Percentiles rank a stretch among this genome's conserved stretches.
phyloP scores from a whole-genome alignment of 2,888 invertebrate genomes.

The Ophioninae sp. region DNA sequence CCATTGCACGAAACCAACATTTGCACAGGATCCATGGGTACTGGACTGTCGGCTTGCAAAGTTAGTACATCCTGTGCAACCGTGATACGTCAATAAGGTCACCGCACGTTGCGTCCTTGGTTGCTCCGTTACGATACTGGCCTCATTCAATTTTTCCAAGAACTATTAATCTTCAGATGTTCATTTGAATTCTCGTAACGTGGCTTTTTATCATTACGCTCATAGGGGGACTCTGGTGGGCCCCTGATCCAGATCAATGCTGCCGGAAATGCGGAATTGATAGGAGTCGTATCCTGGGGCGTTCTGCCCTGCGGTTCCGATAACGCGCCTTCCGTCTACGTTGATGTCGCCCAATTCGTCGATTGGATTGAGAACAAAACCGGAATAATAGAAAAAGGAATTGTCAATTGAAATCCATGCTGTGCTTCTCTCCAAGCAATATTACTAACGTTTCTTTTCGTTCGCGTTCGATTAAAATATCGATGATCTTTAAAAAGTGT shows the following conservation, averaged over 20 bases:
- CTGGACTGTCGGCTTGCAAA: slow-evolving; percentile 46
- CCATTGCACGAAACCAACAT: slow-evolving; percentile 70
- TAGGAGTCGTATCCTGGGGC: slow-evolving; percentile 83
- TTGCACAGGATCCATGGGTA: slow-evolving; percentile 68
- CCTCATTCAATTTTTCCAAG: not conserved
- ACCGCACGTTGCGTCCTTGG: not conserved
- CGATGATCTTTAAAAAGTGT: not conserved
- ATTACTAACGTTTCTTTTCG: not conserved
- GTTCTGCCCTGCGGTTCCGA: slow-evolving; percentile 80
- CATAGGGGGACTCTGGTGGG: slow-evolving; percentile 83
- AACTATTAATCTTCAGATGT: not conserved
- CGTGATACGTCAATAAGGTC: not conserved
- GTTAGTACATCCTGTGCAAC: slow-evolving; percentile 33
- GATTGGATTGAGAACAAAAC: slow-evolving; percentile 75
- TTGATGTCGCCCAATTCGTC: slow-evolving; percentile 78
- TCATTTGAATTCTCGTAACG: not conserved
- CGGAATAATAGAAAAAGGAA: not conserved
- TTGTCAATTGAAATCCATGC: not conserved
- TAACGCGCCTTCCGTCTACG: slow-evolving; percentile 81
- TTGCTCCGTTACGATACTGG: not conserved
- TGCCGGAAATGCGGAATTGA: slow-evolving; percentile 86
- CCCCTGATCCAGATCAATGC: slow-evolving; percentile 81
- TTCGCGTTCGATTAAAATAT: not conserved
- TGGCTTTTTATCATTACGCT: not conserved
- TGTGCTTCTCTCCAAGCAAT: not conserved